Evolutionary conservation across 2,888 invertebrate genomes (phyloP), one percentile per base, ranked within the genome.

Genomic region (Elaeidobius kamerunicus): DNA sequence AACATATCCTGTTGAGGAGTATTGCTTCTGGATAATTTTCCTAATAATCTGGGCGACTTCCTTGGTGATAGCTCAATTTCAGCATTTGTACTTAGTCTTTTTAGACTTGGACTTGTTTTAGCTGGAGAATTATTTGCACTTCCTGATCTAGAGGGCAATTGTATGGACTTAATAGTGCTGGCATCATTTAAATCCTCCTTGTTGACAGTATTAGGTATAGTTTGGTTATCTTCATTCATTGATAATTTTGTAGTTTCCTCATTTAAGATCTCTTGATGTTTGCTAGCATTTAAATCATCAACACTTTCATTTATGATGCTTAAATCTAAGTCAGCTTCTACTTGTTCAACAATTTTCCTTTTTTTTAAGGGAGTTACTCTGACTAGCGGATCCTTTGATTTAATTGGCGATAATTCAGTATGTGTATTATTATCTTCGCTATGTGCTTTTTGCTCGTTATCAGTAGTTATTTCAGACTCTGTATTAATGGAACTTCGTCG

Each of bases 251-350:
- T n/a, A n/a, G n/a, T n/a, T n/a, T n/a, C n/a, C n/a, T 23, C 23
- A 15, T 34, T 38, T 18, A 16, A 19, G 9, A 28, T 28, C 34
- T 41, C 44, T 16, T 39, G 32, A 6, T 19, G 18, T 39, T 44
- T 43, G 30, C 48, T 51, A 36, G 14, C 30, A 28, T 56, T 53
- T 27, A 44, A 38, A 48, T 62, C 62, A 38, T 60, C 61, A 12
- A 32, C 19, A 20, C 52, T 50, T 49, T 63, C 63, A 35, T 57
- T 50, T 15, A 63, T 61, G 28, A 60, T 41, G 28, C 61, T 62
- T 6, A 64, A 56, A 44, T 63, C 60, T 11, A 61, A 36, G 14
- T 60, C 57, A 16, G 44, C 39, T 49, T 56, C 59, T 6, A 48
- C 46, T 39, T 52, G 43, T 38, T 52, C 54, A 2, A 46, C 1